Base-by-base conservation (phyloP, 2,888 invertebrate genomes). In the Leptopterna dolabrata region DNA sequence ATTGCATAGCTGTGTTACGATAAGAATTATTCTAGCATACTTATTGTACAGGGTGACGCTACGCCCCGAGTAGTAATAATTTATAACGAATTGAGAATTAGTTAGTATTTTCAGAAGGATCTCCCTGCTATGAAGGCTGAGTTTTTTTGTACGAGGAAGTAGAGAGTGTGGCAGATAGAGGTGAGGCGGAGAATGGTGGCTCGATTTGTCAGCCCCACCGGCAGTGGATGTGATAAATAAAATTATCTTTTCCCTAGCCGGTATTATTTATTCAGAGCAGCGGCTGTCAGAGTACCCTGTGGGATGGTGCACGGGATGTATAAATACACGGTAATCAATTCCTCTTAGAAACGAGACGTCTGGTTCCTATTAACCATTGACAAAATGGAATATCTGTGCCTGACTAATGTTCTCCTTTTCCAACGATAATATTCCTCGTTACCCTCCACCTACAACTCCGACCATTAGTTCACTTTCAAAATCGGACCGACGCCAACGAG, bases 281-380 rank as follows among this genome's bases (percentile, higher is more conserved):
- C 47, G 55, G 55, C 81, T 81, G 81, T 81, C 81, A 81, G 24
- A 55, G n/a, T n/a, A 24, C 19, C 45, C 43, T 78, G 24, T 43
- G 45, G 27, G 78, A 78, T 78, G 78, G 78, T 14, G 24, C 43
- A n/a, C 78, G 27, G 14, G 30, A 29, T 30, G 47, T 81, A 81
- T 81, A 51, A 51, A 81, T 81, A 81, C 81, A 16, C 51, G 14
- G 81, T 27, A 27, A 81, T 81, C 51, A 81, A 81, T 81, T 81
- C 55, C 81, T 81, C 30, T 51, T n/a, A 27, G 81, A 81, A 81
- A 81, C 29, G 81, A 81, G 47, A 24, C 81, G 81, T 81, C 81
- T 81, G 81, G 51, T 45, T 81, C 81, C 81, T 81, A 81, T 81
- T 81, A 81, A 47, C 55, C 81, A 81, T 81, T 81, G 81, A 81